A percentile compares a stretch with the other conserved stretches of the same genome.
These are phyloP conservation scores for Aspidoscelis tigris DNA, from an alignment of 2,113 vertebrate genomes.

Conservation along the genomic window DNA sequence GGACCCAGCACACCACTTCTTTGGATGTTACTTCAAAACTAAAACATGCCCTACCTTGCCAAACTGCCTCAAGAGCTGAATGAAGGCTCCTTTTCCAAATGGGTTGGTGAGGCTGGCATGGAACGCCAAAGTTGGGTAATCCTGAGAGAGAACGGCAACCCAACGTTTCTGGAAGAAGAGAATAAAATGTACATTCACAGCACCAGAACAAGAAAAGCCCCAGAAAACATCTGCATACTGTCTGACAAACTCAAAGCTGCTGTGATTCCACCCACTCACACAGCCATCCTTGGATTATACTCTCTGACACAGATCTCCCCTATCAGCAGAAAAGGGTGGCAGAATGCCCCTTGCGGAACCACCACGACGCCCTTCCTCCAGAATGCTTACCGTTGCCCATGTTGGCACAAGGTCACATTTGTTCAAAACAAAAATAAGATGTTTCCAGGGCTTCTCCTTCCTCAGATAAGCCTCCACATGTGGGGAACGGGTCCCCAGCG, in stretches of 20 bases:
- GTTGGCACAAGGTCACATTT: slow-evolving; percentile 97
- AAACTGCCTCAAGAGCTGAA: slow-evolving; percentile 96
- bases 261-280: too few species aligned
- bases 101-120: slow-evolving; percentile 97
- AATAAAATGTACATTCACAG: not conserved
- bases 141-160: slow-evolving; percentile 93
- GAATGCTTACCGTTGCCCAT: slow-evolving; percentile 91
- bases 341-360: not conserved
- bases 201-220: slow-evolving; percentile 41
- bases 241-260: too few species aligned
- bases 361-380: not conserved
- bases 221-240: slow-evolving; percentile 50
- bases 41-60: slow-evolving; percentile 86
- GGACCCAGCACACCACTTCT: not conserved
- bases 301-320: slow-evolving; percentile 10
- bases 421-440: slow-evolving; percentile 96
- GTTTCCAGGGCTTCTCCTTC: slow-evolving; percentile 97
- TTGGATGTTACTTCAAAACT: not conserved
- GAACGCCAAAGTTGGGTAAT: slow-evolving; percentile 95
- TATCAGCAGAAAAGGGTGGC: slow-evolving; percentile 39
- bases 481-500: slow-evolving; percentile 92
- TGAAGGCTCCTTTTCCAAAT: slow-evolving; percentile 97
- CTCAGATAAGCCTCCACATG: slow-evolving; percentile 94
- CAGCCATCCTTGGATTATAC: too few species aligned
- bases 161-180: slow-evolving; percentile 86